phyloP scores from a whole-genome alignment of 2,888 invertebrate genomes.

The Callimorpha dominula region DNA sequence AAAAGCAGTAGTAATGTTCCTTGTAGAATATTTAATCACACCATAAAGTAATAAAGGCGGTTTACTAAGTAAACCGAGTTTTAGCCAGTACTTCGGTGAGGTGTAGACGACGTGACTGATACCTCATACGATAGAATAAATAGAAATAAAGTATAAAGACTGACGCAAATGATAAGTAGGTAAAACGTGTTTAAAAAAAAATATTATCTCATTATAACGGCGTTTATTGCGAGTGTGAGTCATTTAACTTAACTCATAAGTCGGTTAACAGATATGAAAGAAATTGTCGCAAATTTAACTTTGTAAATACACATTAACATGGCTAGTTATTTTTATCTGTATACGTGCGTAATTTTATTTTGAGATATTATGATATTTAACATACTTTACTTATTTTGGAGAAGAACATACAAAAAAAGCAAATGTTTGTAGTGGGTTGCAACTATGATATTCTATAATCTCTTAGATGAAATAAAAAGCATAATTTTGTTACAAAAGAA shows the following conservation, averaged over 20 bases:
- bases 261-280: conserved; percentile 34
- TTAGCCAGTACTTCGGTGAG: conserved; percentile 49
- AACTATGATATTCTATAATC: background rate
- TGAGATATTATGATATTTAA: conserved; percentile 12
- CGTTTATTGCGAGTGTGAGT: conserved; percentile 53
- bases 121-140: conserved; percentile 56
- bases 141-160: conserved; percentile 50
- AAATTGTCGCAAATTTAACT: conserved; percentile 33
- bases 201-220: conserved; percentile 56
- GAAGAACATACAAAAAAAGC: background rate
- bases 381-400: conserved; percentile 16
- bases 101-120: conserved; percentile 64
- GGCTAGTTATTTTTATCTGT: conserved; percentile 18
- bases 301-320: conserved; percentile 17
- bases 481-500: background rate
- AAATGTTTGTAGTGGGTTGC: background rate
- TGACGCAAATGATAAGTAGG: conserved; percentile 36
- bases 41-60: conserved; percentile 59
- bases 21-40: conserved; percentile 54
- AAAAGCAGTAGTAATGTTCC: conserved; percentile 10
- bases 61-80: conserved; percentile 55
- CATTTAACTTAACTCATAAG: conserved; percentile 50
- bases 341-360: conserved; percentile 32
- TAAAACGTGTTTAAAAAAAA: conserved; percentile 46
- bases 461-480: background rate